These are phyloP conservation scores for Halcyon leucocephala DNA, from an alignment of 2,797 vertebrate genomes.

Conservation along the genomic window DNA sequence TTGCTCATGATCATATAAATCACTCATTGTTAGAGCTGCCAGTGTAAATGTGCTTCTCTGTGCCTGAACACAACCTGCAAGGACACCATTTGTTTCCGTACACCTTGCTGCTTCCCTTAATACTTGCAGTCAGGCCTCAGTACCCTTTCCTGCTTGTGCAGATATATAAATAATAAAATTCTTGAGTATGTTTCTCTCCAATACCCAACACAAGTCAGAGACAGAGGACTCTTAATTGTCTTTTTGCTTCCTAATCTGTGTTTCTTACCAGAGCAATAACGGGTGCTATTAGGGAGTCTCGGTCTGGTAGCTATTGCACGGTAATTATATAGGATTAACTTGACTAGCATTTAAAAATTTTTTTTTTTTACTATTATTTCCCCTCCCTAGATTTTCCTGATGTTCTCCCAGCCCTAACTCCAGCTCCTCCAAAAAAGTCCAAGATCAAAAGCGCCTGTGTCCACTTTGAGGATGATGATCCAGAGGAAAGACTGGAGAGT, in stretches of 20 bases:
- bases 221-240: not conserved
- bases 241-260: not conserved
- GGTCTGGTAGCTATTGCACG: not conserved
- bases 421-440: constrained; percentile 91
- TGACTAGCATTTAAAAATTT: not conserved
- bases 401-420: constrained; percentile 87
- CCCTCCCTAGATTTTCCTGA: constrained; percentile 86
- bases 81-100: not conserved
- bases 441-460: constrained; percentile 82
- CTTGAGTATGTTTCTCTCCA: not conserved
- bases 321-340: not conserved
- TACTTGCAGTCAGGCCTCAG: not conserved
- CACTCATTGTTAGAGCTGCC: not conserved
- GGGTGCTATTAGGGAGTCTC: not conserved
- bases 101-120: not conserved
- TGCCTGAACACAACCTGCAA: not conserved
- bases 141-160: not conserved
- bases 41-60: not conserved
- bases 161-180: not conserved
- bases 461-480: constrained; percentile 86
- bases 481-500: constrained; percentile 84
- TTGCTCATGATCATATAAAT: not conserved
- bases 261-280: not conserved
- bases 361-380: not conserved
- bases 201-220: not conserved